Evolutionary conservation across 2,113 vertebrate species (phyloP), one percentile per base, ranked within the genome.

Genomic region (Serinus canaria): DNA sequence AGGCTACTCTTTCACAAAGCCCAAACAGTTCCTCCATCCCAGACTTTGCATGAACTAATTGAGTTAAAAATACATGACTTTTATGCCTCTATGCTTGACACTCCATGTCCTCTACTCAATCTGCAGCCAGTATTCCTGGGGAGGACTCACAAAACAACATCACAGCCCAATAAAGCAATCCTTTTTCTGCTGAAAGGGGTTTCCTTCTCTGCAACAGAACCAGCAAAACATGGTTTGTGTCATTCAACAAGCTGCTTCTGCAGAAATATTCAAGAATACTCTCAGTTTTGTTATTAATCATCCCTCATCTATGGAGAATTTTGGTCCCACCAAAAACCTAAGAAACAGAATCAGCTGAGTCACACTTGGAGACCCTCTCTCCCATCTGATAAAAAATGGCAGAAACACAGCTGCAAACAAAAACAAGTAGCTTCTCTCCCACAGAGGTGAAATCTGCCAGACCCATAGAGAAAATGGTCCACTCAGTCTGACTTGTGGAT

Each of bases 21-120:
- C 30, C 33, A 62, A 75, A 58, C 41, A 70, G 33, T 50, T 88
- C 31, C 30, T 74, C 23, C 39, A 66, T 13, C 33, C 43, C 56
- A 69, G 66, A 66, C 52, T 78, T 81, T 31, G 44, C 47, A 64
- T 27, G 33, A 87, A 39, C 19, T 9, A 25, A 85, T 4, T 24
- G 53, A 87, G 46, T 85, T 63, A 80, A 85, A 90, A 82, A 68
- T 62, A 85, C 35, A 56, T 76, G 20, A 55, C 28, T 70, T 87
- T 11, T 39, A 63, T 4, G 8, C 41, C 58, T 50, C 59, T 52
- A 1, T 37, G 41, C 47, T 70, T 68, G 41, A 88, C 33, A 28
- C 9, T 73, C 22, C 49, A n/a, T 2, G 2, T 66, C 68, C 53
- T 69, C 28, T 50, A 58, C 35, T 67, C 39, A 83, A 21, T 44